Evolutionary conservation across 2,113 vertebrate species (phyloP).

Genomic region (Pteropus alecto): DNA sequence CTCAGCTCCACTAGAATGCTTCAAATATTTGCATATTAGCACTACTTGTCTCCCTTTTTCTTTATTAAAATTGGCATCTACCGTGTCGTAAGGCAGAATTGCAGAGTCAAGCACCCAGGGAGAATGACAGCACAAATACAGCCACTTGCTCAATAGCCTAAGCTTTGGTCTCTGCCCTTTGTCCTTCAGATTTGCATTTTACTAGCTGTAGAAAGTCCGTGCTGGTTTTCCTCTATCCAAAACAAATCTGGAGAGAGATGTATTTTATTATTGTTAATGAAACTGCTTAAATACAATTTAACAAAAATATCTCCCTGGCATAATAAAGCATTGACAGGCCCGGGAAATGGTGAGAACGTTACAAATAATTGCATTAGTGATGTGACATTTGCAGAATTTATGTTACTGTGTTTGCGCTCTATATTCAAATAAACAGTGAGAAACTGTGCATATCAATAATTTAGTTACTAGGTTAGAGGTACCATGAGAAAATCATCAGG

Average conservation of each 20-base stretch:
- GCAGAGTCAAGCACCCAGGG: neutral
- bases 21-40: slow-evolving; percentile 57
- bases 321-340: neutral
- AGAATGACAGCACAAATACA: neutral
- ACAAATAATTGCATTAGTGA: neutral
- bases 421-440: slow-evolving; percentile 17
- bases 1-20: slow-evolving; percentile 5
- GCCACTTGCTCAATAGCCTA: neutral
- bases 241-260: neutral
- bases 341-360: neutral
- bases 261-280: neutral
- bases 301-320: neutral
- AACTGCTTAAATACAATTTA: slow-evolving; percentile 14
- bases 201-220: neutral
- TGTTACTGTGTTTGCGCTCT: neutral
- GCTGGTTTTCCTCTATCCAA: neutral
- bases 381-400: slow-evolving; percentile 21
- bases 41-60: neutral
- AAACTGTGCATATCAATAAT: neutral
- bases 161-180: neutral
- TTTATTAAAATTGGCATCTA: slow-evolving; percentile 59
- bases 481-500: neutral
- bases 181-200: neutral
- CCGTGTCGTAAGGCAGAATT: neutral
- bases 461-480: neutral